Conservation (phyloP, 2,113 vertebrate species). For the Osmerus mordax region DNA sequence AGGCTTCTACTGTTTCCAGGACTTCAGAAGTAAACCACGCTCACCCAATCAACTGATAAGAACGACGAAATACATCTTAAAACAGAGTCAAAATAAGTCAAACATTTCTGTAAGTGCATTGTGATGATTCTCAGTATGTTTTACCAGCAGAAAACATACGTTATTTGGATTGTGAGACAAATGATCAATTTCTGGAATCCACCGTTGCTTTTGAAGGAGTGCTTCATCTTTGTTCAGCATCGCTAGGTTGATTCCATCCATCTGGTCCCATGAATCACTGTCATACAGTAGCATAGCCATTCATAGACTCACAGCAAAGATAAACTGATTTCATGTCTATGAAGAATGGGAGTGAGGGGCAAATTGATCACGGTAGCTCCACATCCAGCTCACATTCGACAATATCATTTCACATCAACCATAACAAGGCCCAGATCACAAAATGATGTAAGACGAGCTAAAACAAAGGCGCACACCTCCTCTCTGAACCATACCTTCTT, state of each 20-base stretch:
- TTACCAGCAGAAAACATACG: background rate
- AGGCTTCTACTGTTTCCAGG: too few species aligned
- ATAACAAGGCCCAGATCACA: too few species aligned
- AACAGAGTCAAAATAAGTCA: background rate
- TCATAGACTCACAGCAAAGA: conserved; percentile 1
- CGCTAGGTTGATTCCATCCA: background rate
- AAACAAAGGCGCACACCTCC: too few species aligned
- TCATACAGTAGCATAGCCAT: background rate
- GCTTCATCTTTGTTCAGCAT: background rate
- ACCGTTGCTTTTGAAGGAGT: background rate
- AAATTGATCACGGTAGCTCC: too few species aligned
- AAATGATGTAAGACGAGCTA: too few species aligned
- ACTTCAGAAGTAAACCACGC: background rate
- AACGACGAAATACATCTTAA: background rate
- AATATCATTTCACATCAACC: too few species aligned
- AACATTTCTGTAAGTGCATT: background rate
- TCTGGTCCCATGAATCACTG: background rate
- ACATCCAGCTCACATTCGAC: too few species aligned
- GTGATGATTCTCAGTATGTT: background rate
- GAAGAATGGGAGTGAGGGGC: too few species aligned
- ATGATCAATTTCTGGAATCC: background rate
- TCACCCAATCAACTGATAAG: background rate
- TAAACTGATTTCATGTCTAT: too few species aligned
- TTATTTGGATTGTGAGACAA: background rate
- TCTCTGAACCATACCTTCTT: too few species aligned